Base-by-base conservation (phyloP, 2,888 invertebrate genomes). In the Holacanthella duospinosa region DNA sequence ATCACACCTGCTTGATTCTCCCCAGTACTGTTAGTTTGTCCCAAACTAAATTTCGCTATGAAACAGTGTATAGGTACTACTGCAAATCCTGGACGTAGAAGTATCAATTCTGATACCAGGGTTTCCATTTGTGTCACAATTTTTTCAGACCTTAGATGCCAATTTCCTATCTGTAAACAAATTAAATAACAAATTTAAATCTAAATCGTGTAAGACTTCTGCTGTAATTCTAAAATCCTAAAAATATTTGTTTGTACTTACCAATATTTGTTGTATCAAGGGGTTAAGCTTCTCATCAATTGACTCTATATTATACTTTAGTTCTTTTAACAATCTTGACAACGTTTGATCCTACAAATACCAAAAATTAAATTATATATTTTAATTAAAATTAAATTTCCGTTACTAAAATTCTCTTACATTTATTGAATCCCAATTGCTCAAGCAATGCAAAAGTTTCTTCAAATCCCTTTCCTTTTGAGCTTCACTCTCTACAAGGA, bases 241-340 rank as follows among this genome's bases (percentile, higher is more conserved):
- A 26, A 36, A 28, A 29, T 55, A 53, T 36, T 12, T 16, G 43
- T 48, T 24, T 28, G 53, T 21, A 57, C 53, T 63, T 59, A 66
- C 66, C 66, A 66, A 43, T 21, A 62, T 55, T 36, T 66, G 64
- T 54, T 66, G 64, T 24, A 66, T 64, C 9, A 68, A 24, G 1
- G 66, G 64, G 53, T 55, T 61, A 63, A 67, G 64, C 28, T 65
- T 68, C 3, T 70, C 70, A 53, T 70, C 68, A 53, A 70, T 44
- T 29, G 55, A 21, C 19, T 61, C 60, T 6, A 67, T 27, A 43
- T 64, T 67, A 1, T 60, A 29, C 54, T 67, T 64, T 9, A 70
- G 53, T 25, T 59, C 55, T 19, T 65, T 63, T 24, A 70, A 55
- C 29, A 68, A 43, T 36, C 66, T 67, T 26, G 68, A 12, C 48